Base-by-base conservation (phyloP, 2,797 vertebrate species). In the Bovichtus diacanthus region DNA sequence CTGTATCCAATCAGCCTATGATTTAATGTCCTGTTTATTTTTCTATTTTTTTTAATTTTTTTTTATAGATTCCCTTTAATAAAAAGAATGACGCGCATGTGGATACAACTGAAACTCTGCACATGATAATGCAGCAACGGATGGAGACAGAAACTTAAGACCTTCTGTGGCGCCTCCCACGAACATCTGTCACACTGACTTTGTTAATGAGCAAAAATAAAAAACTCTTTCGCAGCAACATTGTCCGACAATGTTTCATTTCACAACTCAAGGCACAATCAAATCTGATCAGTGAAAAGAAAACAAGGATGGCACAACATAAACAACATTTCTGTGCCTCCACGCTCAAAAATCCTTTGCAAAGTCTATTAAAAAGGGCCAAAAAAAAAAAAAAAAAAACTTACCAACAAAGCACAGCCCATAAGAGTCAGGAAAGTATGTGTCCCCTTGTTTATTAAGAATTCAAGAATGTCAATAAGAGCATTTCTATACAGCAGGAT, bases 401-500 rank as follows among this genome's bases (percentile, higher is more conserved):
- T 85, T 84, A 53, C 44, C 81, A 82, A 90, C 88, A 93, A 93
- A 90, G 87, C 70, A 85, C 85, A 87, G 43, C 56, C 73, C 81
- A 65, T 55, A 69, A 78, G 76, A 92, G 86, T 88, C 79, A 54
- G 77, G 71, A 84, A 93, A 92, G 79, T 92, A 91, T 94, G 91
- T 88, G 86, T 90, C 80, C 65, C 88, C 90, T 92, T 90, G 90
- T 94, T 94, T 93, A 93, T 93, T 91, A 92, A 91, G 88, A 92
- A 90, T 93, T 90, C 65, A 66, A 86, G 90, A 93, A 93, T 92
- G 93, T 92, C 93, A 92, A 94, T 93, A 94, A 78, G 82, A 88
- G 86, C 81, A 72, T 87, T 86, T 93, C 90, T 90, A 88, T 89
- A 92, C 88, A 90, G 90, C 83, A 84, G 81, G 34, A 77, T 86